phyloP scores from a whole-genome alignment of 2,113 vertebrate species.

The Dasyurus viverrinus region DNA sequence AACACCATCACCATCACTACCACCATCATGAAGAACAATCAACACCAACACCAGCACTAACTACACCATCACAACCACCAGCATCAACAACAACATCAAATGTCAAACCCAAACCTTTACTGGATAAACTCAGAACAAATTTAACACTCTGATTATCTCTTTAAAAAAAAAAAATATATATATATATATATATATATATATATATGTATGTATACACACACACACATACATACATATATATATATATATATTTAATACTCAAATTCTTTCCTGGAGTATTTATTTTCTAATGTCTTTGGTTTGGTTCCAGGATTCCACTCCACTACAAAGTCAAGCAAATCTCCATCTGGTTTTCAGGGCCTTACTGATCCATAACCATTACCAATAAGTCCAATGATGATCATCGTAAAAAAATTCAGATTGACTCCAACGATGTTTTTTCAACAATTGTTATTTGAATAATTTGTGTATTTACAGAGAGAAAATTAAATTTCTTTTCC shows the following conservation, averaged over 20 bases:
- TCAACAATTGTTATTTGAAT: constrained; percentile 18
- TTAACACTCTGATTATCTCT: neutral
- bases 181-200: neutral
- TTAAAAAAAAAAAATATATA: no score
- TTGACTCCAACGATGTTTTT: neutral
- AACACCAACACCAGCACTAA: no score
- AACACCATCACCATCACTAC: no score
- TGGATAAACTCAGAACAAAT: neutral
- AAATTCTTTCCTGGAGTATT: neutral
- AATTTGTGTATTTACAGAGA: constrained; percentile 49
- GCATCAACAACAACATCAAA: neutral
- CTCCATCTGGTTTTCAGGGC: neutral
- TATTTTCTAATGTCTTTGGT: neutral
- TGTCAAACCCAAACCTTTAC: neutral
- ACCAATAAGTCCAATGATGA: neutral
- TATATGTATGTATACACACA: neutral
- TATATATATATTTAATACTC: neutral
- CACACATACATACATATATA: no score
- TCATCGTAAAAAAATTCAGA: constrained; percentile 7
- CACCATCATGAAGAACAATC: no score
- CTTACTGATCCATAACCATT: neutral
- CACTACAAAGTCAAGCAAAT: constrained; percentile 8
- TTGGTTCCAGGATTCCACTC: neutral
- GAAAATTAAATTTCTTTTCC: constrained; percentile 39
- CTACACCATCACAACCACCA: no score